Evolutionary conservation across 2,113 vertebrate genomes (phyloP).

Genomic region (Hippocampus zosterae): DNA sequence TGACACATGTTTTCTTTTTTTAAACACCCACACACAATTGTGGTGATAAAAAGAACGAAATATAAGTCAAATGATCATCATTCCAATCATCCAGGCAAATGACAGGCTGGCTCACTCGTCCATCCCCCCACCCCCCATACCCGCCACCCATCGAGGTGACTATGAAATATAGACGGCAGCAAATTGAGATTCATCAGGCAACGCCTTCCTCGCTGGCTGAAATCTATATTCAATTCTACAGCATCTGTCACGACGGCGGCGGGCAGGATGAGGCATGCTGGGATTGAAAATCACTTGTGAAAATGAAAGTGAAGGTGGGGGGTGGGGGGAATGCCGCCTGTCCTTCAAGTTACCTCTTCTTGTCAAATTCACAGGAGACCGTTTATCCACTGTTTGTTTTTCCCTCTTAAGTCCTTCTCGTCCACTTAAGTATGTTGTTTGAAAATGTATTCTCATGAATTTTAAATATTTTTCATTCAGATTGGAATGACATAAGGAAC

Average conservation of each 20-base stretch:
- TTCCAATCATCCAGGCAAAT: conserved; percentile 34
- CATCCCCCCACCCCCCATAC: conserved; percentile 40
- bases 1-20: not conserved
- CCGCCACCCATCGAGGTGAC: conserved; percentile 42
- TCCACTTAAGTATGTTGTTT: not conserved
- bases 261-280: conserved; percentile 49
- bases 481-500: not conserved
- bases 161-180: conserved; percentile 68
- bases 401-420: not conserved
- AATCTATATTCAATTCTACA: conserved; percentile 75
- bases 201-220: conserved; percentile 66
- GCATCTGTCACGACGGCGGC: conserved; percentile 69
- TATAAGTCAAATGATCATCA: conserved; percentile 35
- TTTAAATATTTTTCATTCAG: not conserved
- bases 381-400: not conserved
- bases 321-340: conserved; percentile 19
- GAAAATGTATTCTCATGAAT: not conserved
- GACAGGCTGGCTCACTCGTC: conserved; percentile 42
- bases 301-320: conserved; percentile 30
- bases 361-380: conserved; percentile 3
- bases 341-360: conserved; percentile 21
- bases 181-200: conserved; percentile 75
- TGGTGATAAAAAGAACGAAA: conserved; percentile 27
- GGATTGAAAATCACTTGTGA: conserved; percentile 64
- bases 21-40: not conserved